These are phyloP conservation scores for Semotilus atromaculatus DNA, from an alignment of 2,797 vertebrate species.

Conservation along the genomic window DNA sequence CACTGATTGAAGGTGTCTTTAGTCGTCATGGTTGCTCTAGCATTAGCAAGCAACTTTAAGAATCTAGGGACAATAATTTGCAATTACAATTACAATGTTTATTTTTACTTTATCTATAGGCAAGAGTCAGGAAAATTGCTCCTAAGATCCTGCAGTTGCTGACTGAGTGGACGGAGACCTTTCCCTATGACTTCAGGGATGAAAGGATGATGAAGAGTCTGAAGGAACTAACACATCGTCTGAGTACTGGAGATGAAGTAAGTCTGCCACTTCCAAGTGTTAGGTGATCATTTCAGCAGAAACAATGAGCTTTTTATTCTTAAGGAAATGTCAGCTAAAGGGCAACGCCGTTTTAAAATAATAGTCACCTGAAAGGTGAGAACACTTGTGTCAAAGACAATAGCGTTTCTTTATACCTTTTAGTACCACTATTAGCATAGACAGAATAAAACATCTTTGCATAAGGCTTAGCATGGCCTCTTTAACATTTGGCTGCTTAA, in stretches of 20 bases:
- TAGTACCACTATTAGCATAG: constrained; percentile 25
- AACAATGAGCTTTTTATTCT: constrained; percentile 18
- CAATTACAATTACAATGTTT: not conserved
- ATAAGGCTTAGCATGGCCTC: not conserved
- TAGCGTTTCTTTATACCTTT: constrained; percentile 17
- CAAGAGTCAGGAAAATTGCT: constrained; percentile 83
- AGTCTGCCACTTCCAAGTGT: constrained; percentile 58
- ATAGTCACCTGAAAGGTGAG: constrained; percentile 17
- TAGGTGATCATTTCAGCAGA: not conserved
- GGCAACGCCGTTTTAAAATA: not conserved
- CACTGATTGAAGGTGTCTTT: not conserved
- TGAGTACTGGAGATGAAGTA: constrained; percentile 89
- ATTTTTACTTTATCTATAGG: constrained; percentile 70
- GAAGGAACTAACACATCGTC: constrained; percentile 88
- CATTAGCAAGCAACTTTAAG: not conserved
- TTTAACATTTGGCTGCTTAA: constrained; percentile 28
- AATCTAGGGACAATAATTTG: not conserved
- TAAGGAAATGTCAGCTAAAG: constrained; percentile 39
- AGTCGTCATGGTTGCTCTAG: not conserved
- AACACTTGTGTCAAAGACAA: constrained; percentile 14
- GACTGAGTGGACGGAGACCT: constrained; percentile 94
- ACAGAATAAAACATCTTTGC: not conserved
- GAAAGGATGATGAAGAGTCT: constrained; percentile 93
- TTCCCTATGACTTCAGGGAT: constrained; percentile 94
- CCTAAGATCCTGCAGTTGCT: constrained; percentile 92